Percentiles rank a stretch among this genome's conserved stretches.
Evolutionary conservation across 2,797 vertebrate species (phyloP).

Genomic region (Masticophis lateralis): DNA sequence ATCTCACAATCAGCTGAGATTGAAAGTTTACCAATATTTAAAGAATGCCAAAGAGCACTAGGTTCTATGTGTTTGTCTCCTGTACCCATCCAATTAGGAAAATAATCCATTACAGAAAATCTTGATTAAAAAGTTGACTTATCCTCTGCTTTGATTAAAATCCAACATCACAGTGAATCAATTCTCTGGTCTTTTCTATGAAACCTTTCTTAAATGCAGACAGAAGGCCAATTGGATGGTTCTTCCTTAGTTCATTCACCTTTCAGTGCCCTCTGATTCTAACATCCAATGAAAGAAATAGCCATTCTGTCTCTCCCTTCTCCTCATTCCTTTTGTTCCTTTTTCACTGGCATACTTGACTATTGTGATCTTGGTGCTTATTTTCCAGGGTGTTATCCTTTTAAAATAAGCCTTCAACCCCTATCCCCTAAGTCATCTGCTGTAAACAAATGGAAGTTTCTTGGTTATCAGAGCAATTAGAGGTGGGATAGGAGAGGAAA

Average conservation of each 20-base stretch:
- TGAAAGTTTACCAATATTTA: conserved; percentile 72
- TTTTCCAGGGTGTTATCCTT: neutral
- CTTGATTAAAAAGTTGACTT: conserved; percentile 70
- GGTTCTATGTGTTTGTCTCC: conserved; percentile 63
- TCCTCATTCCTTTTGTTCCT: neutral
- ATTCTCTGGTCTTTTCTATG: conserved; percentile 62
- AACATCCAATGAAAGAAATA: conserved; percentile 37
- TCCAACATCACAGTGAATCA: conserved; percentile 66
- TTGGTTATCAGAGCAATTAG: neutral
- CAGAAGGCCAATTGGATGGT: conserved; percentile 60
- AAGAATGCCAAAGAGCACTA: conserved; percentile 60
- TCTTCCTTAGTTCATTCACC: conserved; percentile 56
- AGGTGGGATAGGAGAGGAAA: neutral
- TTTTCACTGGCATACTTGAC: neutral
- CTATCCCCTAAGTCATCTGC: neutral
- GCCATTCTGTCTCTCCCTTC: neutral
- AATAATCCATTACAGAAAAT: conserved; percentile 72
- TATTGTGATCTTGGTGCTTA: neutral
- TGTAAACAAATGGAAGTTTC: neutral
- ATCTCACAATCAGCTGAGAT: conserved; percentile 54
- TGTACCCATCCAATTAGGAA: conserved; percentile 68
- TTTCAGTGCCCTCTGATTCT: conserved; percentile 57
- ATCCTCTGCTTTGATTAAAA: conserved; percentile 70
- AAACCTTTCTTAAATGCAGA: conserved; percentile 50
- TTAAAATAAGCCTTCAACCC: neutral